A percentile compares a stretch with the other conserved stretches of the same genome.
Evolutionary conservation across 2,888 invertebrate species (phyloP).

Genomic region (Timema podura): DNA sequence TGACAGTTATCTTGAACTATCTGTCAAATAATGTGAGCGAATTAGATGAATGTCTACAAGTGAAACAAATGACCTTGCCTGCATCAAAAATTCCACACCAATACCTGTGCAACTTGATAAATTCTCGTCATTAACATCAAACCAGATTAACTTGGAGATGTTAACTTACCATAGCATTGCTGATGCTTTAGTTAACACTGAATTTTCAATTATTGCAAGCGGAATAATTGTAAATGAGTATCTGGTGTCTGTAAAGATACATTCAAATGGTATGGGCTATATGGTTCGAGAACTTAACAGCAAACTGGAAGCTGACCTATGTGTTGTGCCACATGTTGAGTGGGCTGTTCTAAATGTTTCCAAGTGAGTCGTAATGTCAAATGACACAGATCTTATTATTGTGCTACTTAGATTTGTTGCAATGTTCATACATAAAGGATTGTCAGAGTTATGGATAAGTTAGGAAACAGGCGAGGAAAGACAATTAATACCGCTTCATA

Average conservation of each 20-base stretch:
- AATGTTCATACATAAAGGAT: not conserved
- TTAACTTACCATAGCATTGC: not conserved
- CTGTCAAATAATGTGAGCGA: not conserved
- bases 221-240: not conserved
- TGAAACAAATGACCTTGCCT: not conserved
- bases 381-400: conserved; percentile 7
- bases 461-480: not conserved
- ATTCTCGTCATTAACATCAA: not conserved
- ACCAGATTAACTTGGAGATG: not conserved
- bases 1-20: not conserved
- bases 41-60: not conserved
- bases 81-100: not conserved
- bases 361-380: not conserved
- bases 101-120: not conserved
- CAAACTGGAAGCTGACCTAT: conserved; percentile 12
- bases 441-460: not conserved
- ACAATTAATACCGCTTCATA: not conserved
- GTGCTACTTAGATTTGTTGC: not conserved
- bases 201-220: not conserved
- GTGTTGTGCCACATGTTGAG: conserved; percentile 10
- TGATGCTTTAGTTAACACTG: not conserved
- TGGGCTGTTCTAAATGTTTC: not conserved
- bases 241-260: not conserved
- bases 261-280: not conserved
- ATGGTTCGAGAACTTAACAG: not conserved